These are phyloP conservation scores for Syngnathus typhle DNA, from an alignment of 2,113 vertebrate species.

Conservation along the genomic window DNA sequence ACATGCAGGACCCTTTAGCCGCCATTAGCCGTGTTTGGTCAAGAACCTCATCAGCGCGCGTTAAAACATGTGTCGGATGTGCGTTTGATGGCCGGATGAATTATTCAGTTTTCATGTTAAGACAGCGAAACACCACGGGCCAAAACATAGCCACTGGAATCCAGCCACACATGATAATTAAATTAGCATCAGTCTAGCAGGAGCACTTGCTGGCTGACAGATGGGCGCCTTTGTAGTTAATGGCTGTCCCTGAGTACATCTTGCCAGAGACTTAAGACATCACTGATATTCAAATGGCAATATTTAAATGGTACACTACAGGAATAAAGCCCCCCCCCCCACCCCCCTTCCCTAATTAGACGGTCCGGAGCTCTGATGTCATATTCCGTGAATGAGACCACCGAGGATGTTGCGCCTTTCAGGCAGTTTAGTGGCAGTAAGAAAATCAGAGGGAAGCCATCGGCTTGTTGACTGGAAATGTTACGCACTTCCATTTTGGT, in stretches of 20 bases:
- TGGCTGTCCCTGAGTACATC: constrained; percentile 58
- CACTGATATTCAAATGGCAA: constrained; percentile 65
- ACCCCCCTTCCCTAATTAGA: constrained; percentile 43
- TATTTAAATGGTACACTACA: constrained; percentile 57
- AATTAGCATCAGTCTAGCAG: constrained; percentile 61
- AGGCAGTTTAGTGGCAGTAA: constrained; percentile 3
- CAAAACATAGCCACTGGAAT: constrained; percentile 64
- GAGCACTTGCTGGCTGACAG: constrained; percentile 63
- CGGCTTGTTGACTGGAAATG: not conserved
- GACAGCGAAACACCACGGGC: constrained; percentile 62
- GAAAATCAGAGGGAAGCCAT: not conserved
- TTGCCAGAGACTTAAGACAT: constrained; percentile 62
- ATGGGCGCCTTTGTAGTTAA: constrained; percentile 69
- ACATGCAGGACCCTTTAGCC: constrained; percentile 45
- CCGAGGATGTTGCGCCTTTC: constrained; percentile 44
- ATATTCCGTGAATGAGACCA: constrained; percentile 49
- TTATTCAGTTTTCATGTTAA: constrained; percentile 64
- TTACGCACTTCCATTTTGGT: not conserved
- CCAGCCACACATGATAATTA: constrained; percentile 64
- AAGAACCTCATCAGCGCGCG: constrained; percentile 57
- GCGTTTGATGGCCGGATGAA: constrained; percentile 66
- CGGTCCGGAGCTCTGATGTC: constrained; percentile 55
- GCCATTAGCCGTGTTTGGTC: constrained; percentile 38
- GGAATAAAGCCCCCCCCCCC: constrained; percentile 46
- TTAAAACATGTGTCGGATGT: constrained; percentile 64